Percentiles rank a stretch among this genome's conserved stretches.
phyloP scores from a whole-genome alignment of 2,113 vertebrate species.

The Alligator sinensis region DNA sequence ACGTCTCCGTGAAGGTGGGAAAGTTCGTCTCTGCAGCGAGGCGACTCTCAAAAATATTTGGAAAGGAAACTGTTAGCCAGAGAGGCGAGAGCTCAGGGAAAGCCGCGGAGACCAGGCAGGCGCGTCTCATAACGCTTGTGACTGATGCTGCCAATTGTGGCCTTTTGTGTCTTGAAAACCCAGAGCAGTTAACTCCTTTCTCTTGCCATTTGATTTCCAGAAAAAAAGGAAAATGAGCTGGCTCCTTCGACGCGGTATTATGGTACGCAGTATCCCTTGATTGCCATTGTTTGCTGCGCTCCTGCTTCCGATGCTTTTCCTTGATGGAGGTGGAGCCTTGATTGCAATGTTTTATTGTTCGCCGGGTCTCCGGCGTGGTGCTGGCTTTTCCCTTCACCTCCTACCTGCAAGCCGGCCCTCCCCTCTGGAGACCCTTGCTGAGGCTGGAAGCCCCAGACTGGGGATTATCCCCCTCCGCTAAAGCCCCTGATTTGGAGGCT shows the following conservation, averaged over 20 bases:
- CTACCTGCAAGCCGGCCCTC: neutral
- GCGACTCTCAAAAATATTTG: neutral
- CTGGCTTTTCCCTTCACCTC: neutral
- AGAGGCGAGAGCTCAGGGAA: neutral
- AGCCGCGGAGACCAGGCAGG: neutral
- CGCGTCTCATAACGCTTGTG: neutral
- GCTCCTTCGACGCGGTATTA: neutral
- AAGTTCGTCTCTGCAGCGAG: neutral
- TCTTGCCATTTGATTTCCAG: neutral
- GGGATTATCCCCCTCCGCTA: neutral
- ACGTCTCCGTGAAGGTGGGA: neutral
- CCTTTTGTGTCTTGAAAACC: neutral
- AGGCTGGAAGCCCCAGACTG: neutral
- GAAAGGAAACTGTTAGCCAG: neutral
- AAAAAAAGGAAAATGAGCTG: neutral
- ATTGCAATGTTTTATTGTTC: neutral
- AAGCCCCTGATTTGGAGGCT: neutral
- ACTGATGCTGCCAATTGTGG: neutral
- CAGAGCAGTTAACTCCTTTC: neutral
- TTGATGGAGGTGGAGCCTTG: neutral
- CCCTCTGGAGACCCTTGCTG: neutral
- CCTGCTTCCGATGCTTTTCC: neutral
- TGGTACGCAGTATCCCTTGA: neutral
- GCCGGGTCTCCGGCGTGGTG: accelerated
- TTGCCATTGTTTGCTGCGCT: neutral